Base-by-base conservation (phyloP, 2,113 vertebrate genomes). In the Forbesichthys papilliferus region DNA sequence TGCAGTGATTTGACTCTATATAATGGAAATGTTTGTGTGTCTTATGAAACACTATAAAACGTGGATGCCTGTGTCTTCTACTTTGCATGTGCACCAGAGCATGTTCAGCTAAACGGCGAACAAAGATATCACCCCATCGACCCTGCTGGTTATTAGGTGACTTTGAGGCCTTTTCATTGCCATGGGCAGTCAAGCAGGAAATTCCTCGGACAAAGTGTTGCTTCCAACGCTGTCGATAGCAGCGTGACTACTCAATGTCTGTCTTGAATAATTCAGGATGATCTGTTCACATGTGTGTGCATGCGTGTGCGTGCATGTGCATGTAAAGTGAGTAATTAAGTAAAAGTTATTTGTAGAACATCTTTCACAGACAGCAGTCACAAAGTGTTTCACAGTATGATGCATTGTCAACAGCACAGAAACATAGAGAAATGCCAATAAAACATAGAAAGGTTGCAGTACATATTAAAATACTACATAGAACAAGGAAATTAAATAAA, bases 111-210 rank as follows among this genome's bases (percentile, higher is more conserved):
- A 66, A 16, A 66, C 5, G 27, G 16, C 27, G 16, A 54, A 66
- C 1, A 53, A 54, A 36, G 13, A 16, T 51, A 12, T 48, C 20
- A 10, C 3, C 14, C 14, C 53, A 83, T 69, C 58, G 87, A 85
- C 48, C 61, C 6, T 0, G 14, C n/a, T 13, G 51, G 77, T 79
- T 61, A 60, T 80, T 77, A 62, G 10, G 18, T 49, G 66, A 66
- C 46, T 11, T 57, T 54, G 34, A 71, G 56, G 64, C 49, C 48
- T 75, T 59, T 72, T 83, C 66, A 80, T 80, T 81, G 77, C 61
- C 74, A 33, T 20, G 33, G 10, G 20, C 78, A 82, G 74, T 72
- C 73, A 82, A 84, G 63, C 46, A 61, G 69, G 78, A 75, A 58
- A 74, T 71, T 69, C 69, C 59, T 42, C n/a, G 49, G 18, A 69